phyloP scores from a whole-genome alignment of 2,797 vertebrate species.

The Xyrichtys novacula region DNA sequence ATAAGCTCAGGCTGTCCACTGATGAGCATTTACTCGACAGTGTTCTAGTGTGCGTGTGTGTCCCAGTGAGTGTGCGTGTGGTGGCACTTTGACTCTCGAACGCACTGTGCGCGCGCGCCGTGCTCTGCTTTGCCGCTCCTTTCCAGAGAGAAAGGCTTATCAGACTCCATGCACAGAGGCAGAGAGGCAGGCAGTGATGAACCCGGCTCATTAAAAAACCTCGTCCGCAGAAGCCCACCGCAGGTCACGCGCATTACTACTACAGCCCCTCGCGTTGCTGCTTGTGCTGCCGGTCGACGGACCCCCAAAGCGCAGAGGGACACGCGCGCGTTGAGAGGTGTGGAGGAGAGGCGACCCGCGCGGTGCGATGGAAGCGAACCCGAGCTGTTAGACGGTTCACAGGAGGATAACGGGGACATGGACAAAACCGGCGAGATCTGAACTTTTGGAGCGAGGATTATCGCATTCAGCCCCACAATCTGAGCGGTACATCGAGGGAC shows the following conservation, averaged over 20 bases:
- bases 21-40: constrained; percentile 1
- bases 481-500: constrained; percentile 29
- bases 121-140: constrained; percentile 21
- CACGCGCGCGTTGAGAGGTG: constrained; percentile 60
- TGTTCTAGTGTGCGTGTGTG: neutral
- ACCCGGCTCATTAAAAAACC: constrained; percentile 63
- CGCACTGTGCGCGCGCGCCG: constrained; percentile 33
- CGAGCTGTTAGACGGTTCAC: constrained; percentile 40
- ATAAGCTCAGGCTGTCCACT: constrained; percentile 22
- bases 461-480: constrained; percentile 7
- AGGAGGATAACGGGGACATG: constrained; percentile 56
- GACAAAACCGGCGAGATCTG: constrained; percentile 60
- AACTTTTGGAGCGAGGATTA: constrained; percentile 70
- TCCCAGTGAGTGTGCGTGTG: constrained; percentile 7
- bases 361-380: constrained; percentile 64
- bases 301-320: constrained; percentile 42
- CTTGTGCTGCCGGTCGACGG: constrained; percentile 27
- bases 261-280: constrained; percentile 38
- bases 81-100: constrained; percentile 54
- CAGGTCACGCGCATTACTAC: constrained; percentile 71
- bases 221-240: constrained; percentile 57
- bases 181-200: constrained; percentile 27
- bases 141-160: constrained; percentile 39
- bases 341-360: constrained; percentile 42
- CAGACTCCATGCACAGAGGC: constrained; percentile 27